A percentile compares a stretch with the other conserved stretches of the same genome.
phyloP scores from a whole-genome alignment of 2,113 vertebrate genomes.

The Melanocharis versteri region DNA sequence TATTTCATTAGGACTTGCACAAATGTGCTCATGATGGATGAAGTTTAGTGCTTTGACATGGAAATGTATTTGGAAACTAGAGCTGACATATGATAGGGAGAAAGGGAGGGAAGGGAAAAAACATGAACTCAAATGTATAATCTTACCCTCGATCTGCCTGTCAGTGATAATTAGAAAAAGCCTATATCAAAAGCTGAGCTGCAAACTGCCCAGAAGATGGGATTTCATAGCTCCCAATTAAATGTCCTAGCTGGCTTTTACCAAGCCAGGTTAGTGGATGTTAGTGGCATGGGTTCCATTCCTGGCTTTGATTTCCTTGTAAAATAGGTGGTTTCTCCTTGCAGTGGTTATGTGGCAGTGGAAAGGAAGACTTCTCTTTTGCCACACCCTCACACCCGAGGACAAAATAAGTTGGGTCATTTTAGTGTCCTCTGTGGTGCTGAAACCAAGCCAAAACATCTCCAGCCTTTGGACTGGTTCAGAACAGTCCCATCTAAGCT shows the following conservation, averaged over 20 bases:
- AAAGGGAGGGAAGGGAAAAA: conserved; percentile 1
- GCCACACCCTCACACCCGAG: not conserved
- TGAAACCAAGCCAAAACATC: not conserved
- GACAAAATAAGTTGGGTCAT: not conserved
- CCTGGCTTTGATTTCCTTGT: not conserved
- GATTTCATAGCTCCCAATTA: not conserved
- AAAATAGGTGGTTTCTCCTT: not conserved
- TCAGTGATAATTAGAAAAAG: conserved; percentile 56
- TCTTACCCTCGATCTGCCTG: conserved; percentile 28
- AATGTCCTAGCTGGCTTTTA: not conserved
- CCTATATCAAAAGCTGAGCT: conserved; percentile 13
- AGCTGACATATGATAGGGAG: conserved; percentile 26
- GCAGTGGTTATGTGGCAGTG: not conserved
- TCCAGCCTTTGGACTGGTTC: not conserved
- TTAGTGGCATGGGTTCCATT: not conserved
- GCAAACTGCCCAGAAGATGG: not conserved
- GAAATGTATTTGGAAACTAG: conserved; percentile 31
- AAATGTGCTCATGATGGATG: conserved; percentile 27
- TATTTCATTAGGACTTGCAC: conserved; percentile 21
- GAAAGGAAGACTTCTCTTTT: not conserved
- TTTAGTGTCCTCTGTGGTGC: not conserved
- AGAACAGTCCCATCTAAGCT: not conserved
- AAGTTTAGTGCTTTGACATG: conserved; percentile 31
- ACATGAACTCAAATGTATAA: not conserved
- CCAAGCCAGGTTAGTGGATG: not conserved